Evolutionary conservation across 2,113 vertebrate species (phyloP).

Genomic region (Malaclemys terrapin): DNA sequence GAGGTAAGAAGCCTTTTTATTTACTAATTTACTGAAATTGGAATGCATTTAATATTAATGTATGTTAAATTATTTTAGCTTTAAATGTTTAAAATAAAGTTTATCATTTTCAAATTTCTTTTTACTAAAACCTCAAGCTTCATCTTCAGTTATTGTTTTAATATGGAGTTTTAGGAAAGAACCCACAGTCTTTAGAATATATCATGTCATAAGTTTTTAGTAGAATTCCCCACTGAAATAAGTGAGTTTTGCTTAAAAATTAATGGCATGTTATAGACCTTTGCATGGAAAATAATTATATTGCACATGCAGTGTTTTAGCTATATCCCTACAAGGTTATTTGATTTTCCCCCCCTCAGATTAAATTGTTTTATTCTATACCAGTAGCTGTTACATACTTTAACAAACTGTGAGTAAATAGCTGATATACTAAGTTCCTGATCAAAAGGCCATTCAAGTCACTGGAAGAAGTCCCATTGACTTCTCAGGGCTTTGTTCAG

Average conservation of each 20-base stretch:
- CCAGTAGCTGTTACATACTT: constrained; percentile 40
- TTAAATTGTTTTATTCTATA: constrained; percentile 30
- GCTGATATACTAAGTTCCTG: not conserved
- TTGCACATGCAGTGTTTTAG: not conserved
- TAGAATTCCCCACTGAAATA: not conserved
- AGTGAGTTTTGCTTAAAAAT: constrained; percentile 40
- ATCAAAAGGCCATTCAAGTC: not conserved
- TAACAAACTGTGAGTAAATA: constrained; percentile 57
- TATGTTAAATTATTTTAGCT: not conserved
- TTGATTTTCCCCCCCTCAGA: not conserved
- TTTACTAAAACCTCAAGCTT: not conserved
- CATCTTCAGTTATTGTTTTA: not conserved
- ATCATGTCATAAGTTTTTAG: not conserved
- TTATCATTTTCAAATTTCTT: not conserved
- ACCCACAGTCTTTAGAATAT: constrained; percentile 9
- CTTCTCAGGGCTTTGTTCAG: not conserved
- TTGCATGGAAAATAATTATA: not conserved
- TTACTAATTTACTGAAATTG: not conserved
- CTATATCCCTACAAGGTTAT: not conserved
- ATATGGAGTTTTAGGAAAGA: not conserved
- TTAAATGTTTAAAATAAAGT: not conserved
- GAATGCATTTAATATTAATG: not conserved
- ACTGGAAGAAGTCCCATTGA: not conserved
- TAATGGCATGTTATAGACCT: constrained; percentile 3
- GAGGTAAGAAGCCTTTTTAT: constrained; percentile 82